Conservation (phyloP, 2,888 invertebrate species). For the Octodonta nipae region DNA sequence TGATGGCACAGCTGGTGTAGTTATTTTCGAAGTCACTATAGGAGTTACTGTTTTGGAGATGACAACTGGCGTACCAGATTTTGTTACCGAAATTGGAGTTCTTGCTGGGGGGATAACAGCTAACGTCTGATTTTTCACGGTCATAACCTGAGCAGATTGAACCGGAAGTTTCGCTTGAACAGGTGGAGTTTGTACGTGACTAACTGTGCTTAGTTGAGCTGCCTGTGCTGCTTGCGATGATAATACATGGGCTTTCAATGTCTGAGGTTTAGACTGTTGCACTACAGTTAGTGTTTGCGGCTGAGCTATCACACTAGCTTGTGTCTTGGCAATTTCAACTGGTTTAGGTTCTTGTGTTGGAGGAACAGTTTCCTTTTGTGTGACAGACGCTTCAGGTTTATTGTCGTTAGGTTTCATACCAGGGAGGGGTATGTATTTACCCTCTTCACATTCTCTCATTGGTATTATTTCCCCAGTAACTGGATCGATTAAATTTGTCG, state of each 20-base stretch:
- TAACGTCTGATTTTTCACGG: neutral
- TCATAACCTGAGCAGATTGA: neutral
- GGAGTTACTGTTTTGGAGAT: constrained; percentile 6
- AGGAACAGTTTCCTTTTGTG: neutral
- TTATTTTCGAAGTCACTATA: constrained; percentile 6
- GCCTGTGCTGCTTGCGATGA: constrained; percentile 38
- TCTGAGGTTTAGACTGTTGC: constrained; percentile 38
- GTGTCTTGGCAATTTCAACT: constrained; percentile 9
- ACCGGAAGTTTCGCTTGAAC: neutral
- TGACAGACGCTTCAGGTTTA: constrained; percentile 10
- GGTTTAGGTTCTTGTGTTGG: neutral
- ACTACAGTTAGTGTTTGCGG: constrained; percentile 16
- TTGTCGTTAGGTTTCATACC: constrained; percentile 14
- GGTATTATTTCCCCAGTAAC: constrained; percentile 59
- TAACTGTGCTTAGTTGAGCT: constrained; percentile 8
- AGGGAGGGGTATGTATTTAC: constrained; percentile 49
- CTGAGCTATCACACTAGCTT: constrained; percentile 15
- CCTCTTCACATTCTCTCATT: constrained; percentile 57
- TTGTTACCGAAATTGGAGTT: constrained; percentile 9
- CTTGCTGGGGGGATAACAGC: constrained; percentile 11
- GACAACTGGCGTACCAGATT: constrained; percentile 10
- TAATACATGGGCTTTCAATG: constrained; percentile 49
- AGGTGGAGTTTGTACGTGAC: neutral
- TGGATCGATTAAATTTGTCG: constrained; percentile 57
- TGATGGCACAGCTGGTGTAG: constrained; percentile 5